phyloP scores from a whole-genome alignment of 2,797 vertebrate genomes.

The Phataginus tetradactyla region DNA sequence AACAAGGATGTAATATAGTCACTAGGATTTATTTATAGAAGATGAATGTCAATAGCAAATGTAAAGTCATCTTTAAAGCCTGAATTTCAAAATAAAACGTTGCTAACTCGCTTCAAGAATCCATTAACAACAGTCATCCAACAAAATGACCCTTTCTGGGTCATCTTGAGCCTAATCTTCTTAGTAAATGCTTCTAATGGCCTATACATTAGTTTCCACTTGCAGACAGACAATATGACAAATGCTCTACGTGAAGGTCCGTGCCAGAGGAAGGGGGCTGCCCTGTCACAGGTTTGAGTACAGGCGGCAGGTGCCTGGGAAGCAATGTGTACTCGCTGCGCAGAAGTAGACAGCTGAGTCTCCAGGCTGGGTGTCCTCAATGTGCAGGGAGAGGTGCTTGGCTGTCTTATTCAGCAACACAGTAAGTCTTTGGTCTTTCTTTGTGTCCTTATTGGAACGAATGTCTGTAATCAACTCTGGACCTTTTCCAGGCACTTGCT shows the following conservation, averaged over 20 bases:
- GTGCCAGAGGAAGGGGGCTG: neutral
- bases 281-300: neutral
- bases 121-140: neutral
- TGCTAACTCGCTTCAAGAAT: neutral
- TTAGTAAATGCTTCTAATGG: neutral
- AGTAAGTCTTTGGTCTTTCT: rapidly evolving
- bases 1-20: neutral
- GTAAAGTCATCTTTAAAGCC: neutral
- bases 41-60: neutral
- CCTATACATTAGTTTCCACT: neutral
- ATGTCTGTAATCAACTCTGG: neutral
- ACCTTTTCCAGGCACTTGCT: conserved; percentile 30
- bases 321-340: conserved; percentile 18
- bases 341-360: conserved; percentile 69
- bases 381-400: conserved; percentile 49
- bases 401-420: neutral
- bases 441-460: neutral
- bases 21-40: neutral
- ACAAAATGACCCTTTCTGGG: neutral
- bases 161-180: neutral
- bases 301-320: neutral
- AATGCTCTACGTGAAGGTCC: neutral
- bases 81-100: neutral
- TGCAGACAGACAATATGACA: neutral
- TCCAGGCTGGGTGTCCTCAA: neutral